Conservation (phyloP, 2,888 invertebrate species). For the Cecidostiba fungosa region DNA sequence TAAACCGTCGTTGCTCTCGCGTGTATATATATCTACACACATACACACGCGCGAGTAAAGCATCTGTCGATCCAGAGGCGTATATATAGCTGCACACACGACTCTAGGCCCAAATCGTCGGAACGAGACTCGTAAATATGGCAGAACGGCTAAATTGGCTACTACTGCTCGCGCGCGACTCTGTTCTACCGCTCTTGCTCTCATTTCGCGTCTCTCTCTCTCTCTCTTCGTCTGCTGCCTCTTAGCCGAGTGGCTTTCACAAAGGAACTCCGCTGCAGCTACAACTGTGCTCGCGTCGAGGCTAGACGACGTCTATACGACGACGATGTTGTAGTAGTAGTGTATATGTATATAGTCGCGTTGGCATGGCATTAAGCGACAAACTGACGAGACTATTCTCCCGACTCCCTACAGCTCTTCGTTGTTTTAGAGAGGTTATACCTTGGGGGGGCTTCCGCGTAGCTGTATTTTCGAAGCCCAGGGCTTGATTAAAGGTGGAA, state of each 20-base stretch:
- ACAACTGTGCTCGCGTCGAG: not conserved
- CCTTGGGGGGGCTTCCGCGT: not conserved
- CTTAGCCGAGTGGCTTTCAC: slow-evolving; percentile 59
- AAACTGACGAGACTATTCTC: slow-evolving; percentile 39
- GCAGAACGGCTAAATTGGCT: slow-evolving; percentile 67
- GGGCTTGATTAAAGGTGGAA: slow-evolving; percentile 41
- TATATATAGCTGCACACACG: slow-evolving; percentile 24
- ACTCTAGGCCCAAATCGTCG: not conserved
- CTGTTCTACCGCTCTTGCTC: not conserved
- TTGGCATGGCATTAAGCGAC: slow-evolving; percentile 45
- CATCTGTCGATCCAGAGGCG: not conserved
- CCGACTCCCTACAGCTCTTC: not conserved
- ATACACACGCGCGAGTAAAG: not conserved
- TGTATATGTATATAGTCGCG: not conserved
- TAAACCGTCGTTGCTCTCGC: not conserved
- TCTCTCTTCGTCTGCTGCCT: not conserved
- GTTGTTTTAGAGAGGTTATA: not conserved
- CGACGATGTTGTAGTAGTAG: not conserved
- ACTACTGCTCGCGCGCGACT: slow-evolving; percentile 57
- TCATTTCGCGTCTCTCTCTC: slow-evolving; percentile 50
- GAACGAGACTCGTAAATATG: slow-evolving; percentile 68
- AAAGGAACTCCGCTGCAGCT: slow-evolving; percentile 60
- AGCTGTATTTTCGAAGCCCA: not conserved
- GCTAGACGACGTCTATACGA: not conserved
- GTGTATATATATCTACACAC: not conserved